Percentiles rank a stretch among this genome's conserved stretches.
phyloP scores from a whole-genome alignment of 2,113 vertebrate genomes.

The Gavialis gangeticus region DNA sequence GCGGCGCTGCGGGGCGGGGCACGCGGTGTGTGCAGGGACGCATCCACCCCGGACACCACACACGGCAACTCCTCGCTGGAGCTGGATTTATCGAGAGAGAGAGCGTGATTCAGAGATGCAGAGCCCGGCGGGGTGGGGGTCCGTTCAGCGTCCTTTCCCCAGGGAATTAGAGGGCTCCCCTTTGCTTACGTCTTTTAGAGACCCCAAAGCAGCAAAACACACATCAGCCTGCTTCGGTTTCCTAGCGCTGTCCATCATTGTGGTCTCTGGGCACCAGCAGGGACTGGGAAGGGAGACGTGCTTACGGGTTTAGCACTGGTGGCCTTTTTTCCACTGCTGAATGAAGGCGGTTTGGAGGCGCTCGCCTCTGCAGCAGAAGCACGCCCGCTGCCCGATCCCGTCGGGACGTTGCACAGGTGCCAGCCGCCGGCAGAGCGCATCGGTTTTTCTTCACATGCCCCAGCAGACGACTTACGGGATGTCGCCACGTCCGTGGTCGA shows the following conservation, averaged over 20 bases:
- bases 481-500: neutral
- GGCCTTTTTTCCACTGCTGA: neutral
- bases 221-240: neutral
- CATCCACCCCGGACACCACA: too few species aligned
- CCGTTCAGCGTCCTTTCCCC: neutral
- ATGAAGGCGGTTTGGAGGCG: neutral
- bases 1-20: neutral
- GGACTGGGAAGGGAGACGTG: neutral
- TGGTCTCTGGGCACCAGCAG: neutral
- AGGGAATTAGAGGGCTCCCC: neutral
- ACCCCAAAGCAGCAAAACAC: neutral
- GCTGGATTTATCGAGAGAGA: too few species aligned
- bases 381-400: neutral
- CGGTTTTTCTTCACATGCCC: neutral
- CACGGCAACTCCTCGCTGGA: too few species aligned
- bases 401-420: neutral
- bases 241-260: neutral
- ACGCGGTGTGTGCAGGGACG: too few species aligned
- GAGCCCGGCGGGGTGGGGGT: neutral
- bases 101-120: too few species aligned
- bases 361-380: neutral
- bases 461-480: neutral
- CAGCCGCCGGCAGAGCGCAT: neutral
- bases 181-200: neutral
- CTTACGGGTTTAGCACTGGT: neutral